phyloP scores from a whole-genome alignment of 2,797 vertebrate species.

The Thunnus albacares region DNA sequence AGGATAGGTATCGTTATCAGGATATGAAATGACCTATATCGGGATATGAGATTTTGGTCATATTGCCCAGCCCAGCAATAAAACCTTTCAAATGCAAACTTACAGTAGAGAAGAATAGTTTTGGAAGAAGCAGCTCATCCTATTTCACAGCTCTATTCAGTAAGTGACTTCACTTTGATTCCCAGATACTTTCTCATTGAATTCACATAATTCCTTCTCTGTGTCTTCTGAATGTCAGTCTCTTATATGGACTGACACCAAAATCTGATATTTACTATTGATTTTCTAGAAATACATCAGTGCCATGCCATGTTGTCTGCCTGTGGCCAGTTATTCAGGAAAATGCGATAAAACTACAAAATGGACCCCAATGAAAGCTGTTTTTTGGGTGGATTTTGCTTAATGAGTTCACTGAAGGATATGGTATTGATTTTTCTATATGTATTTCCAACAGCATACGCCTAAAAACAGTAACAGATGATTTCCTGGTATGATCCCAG shows the following conservation, averaged over 20 bases:
- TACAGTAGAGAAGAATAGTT: no score
- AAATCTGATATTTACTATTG: constrained; percentile 22
- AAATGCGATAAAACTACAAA: background rate
- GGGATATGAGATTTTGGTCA: no score
- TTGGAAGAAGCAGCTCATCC: background rate
- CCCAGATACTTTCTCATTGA: background rate
- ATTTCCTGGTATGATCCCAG: background rate
- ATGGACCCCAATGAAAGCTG: constrained; percentile 5
- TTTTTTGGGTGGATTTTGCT: background rate
- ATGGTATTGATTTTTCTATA: background rate
- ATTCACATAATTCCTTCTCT: background rate
- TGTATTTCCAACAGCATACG: background rate
- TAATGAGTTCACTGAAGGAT: background rate
- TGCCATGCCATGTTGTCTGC: background rate
- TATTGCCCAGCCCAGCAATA: no score
- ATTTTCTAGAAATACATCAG: constrained; percentile 25
- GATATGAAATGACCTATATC: no score
- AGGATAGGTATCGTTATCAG: no score
- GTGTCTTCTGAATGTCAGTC: background rate
- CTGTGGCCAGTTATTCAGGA: background rate
- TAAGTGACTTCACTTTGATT: background rate
- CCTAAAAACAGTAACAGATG: background rate
- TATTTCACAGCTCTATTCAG: background rate
- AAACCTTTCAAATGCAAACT: background rate
- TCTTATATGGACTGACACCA: constrained; percentile 5